Percentiles rank a stretch among this genome's conserved stretches.
Evolutionary conservation across 2,888 invertebrate species (phyloP).

Genomic region (Drosophila nr. fundita): DNA sequence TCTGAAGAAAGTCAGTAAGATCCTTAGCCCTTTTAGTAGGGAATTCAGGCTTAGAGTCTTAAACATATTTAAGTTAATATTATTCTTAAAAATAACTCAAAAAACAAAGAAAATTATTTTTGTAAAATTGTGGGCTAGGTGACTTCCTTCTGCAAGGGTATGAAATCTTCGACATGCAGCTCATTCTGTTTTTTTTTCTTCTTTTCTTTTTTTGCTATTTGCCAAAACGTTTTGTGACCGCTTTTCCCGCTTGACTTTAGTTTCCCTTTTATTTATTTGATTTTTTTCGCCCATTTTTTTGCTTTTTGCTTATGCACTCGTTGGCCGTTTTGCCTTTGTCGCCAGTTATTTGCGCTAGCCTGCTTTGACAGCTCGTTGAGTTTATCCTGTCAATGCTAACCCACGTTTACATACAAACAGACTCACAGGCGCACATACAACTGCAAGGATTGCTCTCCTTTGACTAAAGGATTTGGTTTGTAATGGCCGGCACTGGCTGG

Average conservation of each 20-base stretch:
- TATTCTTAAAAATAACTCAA: background rate
- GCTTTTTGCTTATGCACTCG: conserved; percentile 50
- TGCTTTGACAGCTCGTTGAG: conserved; percentile 77
- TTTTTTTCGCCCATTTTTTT: conserved; percentile 19
- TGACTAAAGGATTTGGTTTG: conserved; percentile 46
- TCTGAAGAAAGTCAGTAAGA: background rate
- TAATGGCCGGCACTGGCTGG: conserved; percentile 36
- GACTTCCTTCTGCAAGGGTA: background rate
- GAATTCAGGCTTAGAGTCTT: background rate
- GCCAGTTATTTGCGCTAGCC: conserved; percentile 68
- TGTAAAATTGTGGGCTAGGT: background rate
- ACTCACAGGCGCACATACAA: conserved; percentile 9
- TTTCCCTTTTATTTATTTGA: conserved; percentile 44
- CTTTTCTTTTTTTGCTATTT: conserved; percentile 34
- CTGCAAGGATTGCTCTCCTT: conserved; percentile 24
- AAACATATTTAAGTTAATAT: background rate
- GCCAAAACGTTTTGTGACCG: conserved; percentile 51
- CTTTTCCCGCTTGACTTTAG: conserved; percentile 19
- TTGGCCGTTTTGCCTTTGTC: conserved; percentile 60
- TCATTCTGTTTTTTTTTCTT: background rate
- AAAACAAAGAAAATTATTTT: background rate
- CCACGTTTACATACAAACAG: conserved; percentile 23
- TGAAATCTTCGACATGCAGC: background rate
- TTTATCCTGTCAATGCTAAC: conserved; percentile 76
- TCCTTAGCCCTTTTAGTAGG: background rate